Conservation (phyloP, 2,797 vertebrate species). For the Sebastiscus tertius region DNA sequence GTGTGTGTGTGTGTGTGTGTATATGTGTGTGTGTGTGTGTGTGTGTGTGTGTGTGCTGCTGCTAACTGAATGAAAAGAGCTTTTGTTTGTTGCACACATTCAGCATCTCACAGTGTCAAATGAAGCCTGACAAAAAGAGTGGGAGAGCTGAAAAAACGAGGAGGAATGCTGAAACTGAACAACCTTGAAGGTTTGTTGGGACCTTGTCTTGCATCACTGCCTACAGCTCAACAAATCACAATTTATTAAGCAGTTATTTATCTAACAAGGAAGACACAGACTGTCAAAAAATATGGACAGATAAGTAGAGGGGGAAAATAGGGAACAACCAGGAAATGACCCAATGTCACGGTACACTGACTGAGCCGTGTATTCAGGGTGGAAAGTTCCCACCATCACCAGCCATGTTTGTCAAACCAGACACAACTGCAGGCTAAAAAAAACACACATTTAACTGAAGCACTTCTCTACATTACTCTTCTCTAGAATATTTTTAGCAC, state of each 20-base stretch:
- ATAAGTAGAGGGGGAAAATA: not conserved
- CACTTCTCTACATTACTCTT: no score
- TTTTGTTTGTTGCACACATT: slow-evolving; percentile 50
- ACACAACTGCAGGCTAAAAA: not conserved
- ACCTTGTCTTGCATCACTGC: not conserved
- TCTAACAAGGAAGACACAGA: not conserved
- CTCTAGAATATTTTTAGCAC: no score
- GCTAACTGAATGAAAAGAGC: slow-evolving; percentile 28
- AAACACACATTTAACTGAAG: no score
- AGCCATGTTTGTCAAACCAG: not conserved
- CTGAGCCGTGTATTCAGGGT: not conserved
- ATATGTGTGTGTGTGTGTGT: slow-evolving; percentile 16
- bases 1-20: slow-evolving; percentile 16
- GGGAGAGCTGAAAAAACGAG: not conserved
- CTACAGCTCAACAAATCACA: not conserved
- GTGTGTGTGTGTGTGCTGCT: slow-evolving; percentile 6
- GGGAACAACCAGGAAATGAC: slow-evolving; percentile 12
- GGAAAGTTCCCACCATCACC: not conserved
- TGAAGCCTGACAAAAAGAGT: slow-evolving; percentile 6
- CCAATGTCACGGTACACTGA: not conserved
- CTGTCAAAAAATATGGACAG: not conserved
- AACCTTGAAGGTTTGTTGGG: not conserved
- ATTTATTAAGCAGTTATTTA: not conserved
- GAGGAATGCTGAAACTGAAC: not conserved
- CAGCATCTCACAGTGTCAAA: slow-evolving; percentile 9